Evolutionary conservation across 2,797 vertebrate genomes (phyloP).

Genomic region (Sebastiscus albofasciatus): DNA sequence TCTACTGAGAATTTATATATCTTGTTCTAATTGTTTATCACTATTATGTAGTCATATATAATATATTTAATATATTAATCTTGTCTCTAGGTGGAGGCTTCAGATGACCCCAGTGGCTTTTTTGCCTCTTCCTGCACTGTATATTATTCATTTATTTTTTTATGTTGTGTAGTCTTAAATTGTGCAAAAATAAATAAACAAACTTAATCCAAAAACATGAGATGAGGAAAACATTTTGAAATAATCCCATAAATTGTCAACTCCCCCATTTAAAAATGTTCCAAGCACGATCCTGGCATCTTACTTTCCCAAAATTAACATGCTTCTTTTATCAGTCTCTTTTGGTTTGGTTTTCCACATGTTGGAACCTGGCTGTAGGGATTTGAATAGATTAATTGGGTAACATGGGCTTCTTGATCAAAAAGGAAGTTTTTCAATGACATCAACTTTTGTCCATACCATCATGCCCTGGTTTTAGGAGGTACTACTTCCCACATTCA

Average conservation of each 20-base stretch:
- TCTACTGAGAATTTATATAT: background rate
- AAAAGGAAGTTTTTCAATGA: background rate
- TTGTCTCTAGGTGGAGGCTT: too few relatives aligned
- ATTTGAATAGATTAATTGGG: background rate
- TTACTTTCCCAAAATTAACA: background rate
- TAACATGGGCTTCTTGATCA: too few relatives aligned
- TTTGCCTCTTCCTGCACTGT: too few relatives aligned
- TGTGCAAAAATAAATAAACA: too few relatives aligned
- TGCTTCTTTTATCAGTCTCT: background rate
- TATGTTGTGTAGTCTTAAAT: too few relatives aligned
- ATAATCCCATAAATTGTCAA: background rate
- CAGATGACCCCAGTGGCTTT: too few relatives aligned
- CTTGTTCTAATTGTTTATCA: too few relatives aligned
- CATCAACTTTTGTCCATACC: rapidly evolving
- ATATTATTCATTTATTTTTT: too few relatives aligned
- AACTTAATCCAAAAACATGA: background rate
- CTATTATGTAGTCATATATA: too few relatives aligned
- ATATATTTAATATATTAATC: too few relatives aligned
- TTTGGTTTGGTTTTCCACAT: background rate
- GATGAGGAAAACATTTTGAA: background rate
- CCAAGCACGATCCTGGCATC: rapidly evolving
- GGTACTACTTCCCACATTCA: too few relatives aligned
- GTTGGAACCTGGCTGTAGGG: background rate
- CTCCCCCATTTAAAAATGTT: background rate
- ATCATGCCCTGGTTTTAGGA: too few relatives aligned